A percentile compares a stretch with the other conserved stretches of the same genome.
Conservation (phyloP, 2,113 vertebrate species). For the Nanger granti region DNA sequence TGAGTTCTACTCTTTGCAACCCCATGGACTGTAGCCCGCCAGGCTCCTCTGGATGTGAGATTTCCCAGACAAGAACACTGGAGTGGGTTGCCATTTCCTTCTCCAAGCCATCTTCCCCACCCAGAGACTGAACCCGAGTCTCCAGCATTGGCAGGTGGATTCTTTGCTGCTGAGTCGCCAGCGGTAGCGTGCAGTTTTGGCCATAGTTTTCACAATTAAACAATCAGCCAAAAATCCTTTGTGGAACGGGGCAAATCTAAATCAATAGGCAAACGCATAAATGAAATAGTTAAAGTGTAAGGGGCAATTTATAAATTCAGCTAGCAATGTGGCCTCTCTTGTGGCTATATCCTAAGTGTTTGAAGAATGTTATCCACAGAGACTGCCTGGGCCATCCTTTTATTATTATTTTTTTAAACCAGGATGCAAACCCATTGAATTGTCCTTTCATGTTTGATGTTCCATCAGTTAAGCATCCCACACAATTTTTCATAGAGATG, state of each 20-base stretch:
- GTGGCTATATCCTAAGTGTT: neutral
- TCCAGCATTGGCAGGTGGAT: neutral
- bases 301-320: neutral
- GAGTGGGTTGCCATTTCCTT: neutral
- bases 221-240: neutral
- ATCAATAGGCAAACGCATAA: neutral
- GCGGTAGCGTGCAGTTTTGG: neutral
- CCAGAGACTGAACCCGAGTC: neutral
- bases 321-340: neutral
- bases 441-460: slow-evolving; percentile 35
- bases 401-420: neutral
- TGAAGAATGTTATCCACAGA: neutral
- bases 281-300: neutral
- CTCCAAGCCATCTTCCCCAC: neutral
- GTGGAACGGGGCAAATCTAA: neutral
- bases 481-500: slow-evolving; percentile 38
- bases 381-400: neutral
- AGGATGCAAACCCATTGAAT: neutral
- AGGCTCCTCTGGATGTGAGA: neutral
- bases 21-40: neutral
- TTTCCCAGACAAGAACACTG: neutral
- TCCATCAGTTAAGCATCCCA: slow-evolving; percentile 44
- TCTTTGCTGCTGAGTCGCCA: neutral
- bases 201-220: neutral
- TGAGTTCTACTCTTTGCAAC: neutral